phyloP scores from a whole-genome alignment of 2,888 invertebrate species.

The Amphipoea lucens region DNA sequence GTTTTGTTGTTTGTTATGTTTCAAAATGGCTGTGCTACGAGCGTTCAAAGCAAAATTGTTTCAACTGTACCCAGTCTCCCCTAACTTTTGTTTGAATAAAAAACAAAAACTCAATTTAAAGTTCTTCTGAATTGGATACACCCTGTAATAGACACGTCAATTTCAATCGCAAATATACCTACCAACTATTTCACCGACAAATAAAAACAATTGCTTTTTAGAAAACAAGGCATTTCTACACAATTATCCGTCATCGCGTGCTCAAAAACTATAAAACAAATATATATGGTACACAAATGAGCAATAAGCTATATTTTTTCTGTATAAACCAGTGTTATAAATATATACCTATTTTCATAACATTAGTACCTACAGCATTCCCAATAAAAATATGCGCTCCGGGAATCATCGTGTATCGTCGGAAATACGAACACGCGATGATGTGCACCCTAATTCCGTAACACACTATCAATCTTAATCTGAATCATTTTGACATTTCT shows the following conservation, averaged over 20 bases:
- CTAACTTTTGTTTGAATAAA: neutral
- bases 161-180: slow-evolving; percentile 19
- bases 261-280: slow-evolving; percentile 46
- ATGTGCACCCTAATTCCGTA: no score
- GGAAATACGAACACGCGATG: neutral
- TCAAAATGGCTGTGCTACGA: no score
- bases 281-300: slow-evolving; percentile 37
- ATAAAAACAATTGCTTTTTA: slow-evolving; percentile 26
- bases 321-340: slow-evolving; percentile 21
- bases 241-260: slow-evolving; percentile 48
- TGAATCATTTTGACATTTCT: no score
- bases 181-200: neutral
- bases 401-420: neutral
- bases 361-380: neutral
- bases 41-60: no score
- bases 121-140: neutral
- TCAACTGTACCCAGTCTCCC: no score
- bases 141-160: neutral
- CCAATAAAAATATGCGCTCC: neutral
- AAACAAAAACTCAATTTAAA: no score
- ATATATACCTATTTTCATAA: slow-evolving; percentile 12
- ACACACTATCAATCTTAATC: no score
- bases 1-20: no score
- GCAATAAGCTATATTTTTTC: slow-evolving; percentile 44
- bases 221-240: slow-evolving; percentile 34